phyloP scores from a whole-genome alignment of 2,888 invertebrate species.

The Erynnis tages region DNA sequence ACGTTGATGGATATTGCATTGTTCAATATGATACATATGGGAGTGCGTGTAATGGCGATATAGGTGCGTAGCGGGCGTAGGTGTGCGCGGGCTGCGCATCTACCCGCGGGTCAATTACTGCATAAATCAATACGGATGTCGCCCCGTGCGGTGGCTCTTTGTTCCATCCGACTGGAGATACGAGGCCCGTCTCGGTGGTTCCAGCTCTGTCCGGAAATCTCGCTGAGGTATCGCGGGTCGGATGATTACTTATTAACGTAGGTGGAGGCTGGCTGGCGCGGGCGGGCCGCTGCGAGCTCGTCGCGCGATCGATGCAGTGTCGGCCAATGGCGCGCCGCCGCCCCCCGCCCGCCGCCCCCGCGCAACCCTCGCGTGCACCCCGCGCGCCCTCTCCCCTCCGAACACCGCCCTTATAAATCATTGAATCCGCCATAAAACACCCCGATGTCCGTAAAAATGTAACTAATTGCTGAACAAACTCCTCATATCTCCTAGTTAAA shows the following conservation, averaged over 20 bases:
- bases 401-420: constrained; percentile 80
- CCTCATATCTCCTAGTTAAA: constrained; percentile 67
- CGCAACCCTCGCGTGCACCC: constrained; percentile 53
- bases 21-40: constrained; percentile 38
- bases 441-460: constrained; percentile 79
- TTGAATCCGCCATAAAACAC: constrained; percentile 80
- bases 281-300: constrained; percentile 74
- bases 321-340: constrained; percentile 79
- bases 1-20: constrained; percentile 40
- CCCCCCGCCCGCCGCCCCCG: constrained; percentile 64
- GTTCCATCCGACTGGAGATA: constrained; percentile 72
- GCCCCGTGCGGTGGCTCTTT: constrained; percentile 71
- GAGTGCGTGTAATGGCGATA: constrained; percentile 50
- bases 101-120: constrained; percentile 73
- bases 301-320: constrained; percentile 77
- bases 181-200: constrained; percentile 72
- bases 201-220: constrained; percentile 76
- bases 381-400: constrained; percentile 63
- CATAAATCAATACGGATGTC: constrained; percentile 75
- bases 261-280: constrained; percentile 78
- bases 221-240: constrained; percentile 77
- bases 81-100: constrained; percentile 62
- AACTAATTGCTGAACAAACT: constrained; percentile 77
- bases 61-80: constrained; percentile 56
- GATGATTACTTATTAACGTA: constrained; percentile 82